A percentile compares a stretch with the other conserved stretches of the same genome.
phyloP scores from a whole-genome alignment of 2,797 vertebrate species.

The Erethizon dorsatum region DNA sequence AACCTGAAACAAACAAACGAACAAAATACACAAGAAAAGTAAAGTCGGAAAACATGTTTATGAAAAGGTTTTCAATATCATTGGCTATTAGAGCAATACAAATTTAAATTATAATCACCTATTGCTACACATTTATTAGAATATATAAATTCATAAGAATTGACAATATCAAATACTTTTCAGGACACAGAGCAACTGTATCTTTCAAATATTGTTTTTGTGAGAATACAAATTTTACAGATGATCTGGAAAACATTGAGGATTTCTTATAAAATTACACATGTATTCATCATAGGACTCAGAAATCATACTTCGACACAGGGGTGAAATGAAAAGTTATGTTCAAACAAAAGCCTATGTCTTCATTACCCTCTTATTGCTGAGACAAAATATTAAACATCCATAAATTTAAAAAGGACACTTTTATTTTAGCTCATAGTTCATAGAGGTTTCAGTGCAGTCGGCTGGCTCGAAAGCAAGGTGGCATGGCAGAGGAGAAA shows the following conservation, averaged over 20 bases:
- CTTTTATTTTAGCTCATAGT: not conserved
- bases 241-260: not conserved
- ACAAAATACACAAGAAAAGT: not conserved
- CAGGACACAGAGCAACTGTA: not conserved
- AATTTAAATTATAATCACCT: not conserved
- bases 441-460: not conserved
- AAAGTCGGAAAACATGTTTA: not conserved
- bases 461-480: not conserved
- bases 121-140: not conserved
- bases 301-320: not conserved
- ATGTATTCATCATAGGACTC: not conserved
- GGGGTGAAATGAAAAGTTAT: not conserved
- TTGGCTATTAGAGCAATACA: not conserved
- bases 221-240: not conserved
- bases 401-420: not conserved
- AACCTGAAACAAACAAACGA: not conserved
- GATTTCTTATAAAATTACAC: not conserved
- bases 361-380: not conserved
- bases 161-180: not conserved
- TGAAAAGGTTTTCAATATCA: not conserved
- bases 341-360: not conserved
- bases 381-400: not conserved
- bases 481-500: not conserved
- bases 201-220: not conserved
- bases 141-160: not conserved